Base-by-base conservation (phyloP, 2,888 invertebrate genomes). In the Cremastinae sp. region DNA sequence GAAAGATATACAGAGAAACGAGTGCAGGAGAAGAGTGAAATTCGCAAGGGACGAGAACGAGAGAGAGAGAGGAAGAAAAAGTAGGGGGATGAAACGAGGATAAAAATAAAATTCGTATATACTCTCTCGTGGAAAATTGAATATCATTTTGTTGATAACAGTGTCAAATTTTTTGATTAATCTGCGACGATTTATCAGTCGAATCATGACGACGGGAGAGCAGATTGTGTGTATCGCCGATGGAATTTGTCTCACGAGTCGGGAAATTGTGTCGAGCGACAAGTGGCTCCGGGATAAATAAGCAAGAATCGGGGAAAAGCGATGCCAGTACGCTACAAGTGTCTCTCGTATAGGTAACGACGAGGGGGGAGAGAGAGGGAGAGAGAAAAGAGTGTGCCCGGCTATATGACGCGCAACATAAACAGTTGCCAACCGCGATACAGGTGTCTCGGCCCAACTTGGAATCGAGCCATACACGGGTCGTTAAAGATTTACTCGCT, bases 321-420 rank as follows among this genome's bases (percentile, higher is more conserved):
- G 22, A 22, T 51, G 66, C 71, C 66, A 68, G 66, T 68, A 71
- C 61, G 69, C 69, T 45, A 76, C 76, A 76, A 76, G 76, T 76
- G 64, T 49, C 47, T 43, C 49, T 56, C 10, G 18, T 47, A 58
- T 38, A 41, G 58, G 59, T 65, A 65, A 76, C 64, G 22, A 53
- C 28, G 28, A n/a, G n/a, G 28, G 5, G 28, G 5, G 28, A 28
- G 28, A 28, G 5, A 28, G 5, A 28, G 28, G 28, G 41, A 53
- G 64, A 69, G 47, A 28, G 5, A 28, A 28, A 5, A 5, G 41
- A 53, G 64, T 64, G 47, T 59, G 22, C 59, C 58, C 28, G n/a
- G 16, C 20, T 41, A 18, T 54, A 51, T 38, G 18, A 54, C 47
- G 49, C 41, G 49, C 41, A 69, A 47, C 62, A 43, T 58, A 59